Base-by-base conservation (phyloP, 2,888 invertebrate species). In the Drymonia ruficornis region DNA sequence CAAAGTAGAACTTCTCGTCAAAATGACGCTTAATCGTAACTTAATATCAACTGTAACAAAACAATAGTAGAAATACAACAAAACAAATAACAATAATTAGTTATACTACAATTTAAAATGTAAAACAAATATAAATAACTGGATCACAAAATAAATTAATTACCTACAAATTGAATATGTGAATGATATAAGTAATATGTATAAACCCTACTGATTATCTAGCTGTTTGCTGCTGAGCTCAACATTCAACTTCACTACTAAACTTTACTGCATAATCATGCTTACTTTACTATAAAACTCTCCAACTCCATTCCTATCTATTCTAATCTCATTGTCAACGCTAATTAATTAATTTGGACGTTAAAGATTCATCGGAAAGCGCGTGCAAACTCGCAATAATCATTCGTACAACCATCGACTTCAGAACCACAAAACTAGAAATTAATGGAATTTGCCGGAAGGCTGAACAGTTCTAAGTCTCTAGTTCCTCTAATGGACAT, bases 401-500 rank as follows among this genome's bases (percentile, higher is more conserved):
- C 19, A 40, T 43, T 49, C n/a, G 19, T 52, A 23, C 53, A 60
- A 56, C 56, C 53, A 65, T 60, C 53, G 49, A 63, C 55, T 53
- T 50, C 57, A 60, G 55, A 66, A 55, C 55, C 50, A 50, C 42
- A 55, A 63, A 62, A 63, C 60, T 65, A 69, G 47, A 60, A 60
- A 1, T 50, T 67, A 63, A 63, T 63, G 51, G 44, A 59, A 62
- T 59, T 55, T 45, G 55, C 52, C 55, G 56, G 12, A 23, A n/a
- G 23, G 40, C 16, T 16, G 43, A 16, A 18, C 40, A 28, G n/a
- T 19, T 19, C 44, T 28, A 54, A 52, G 62, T 50, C 56, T 44
- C 53, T 60, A 67, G 63, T 68, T 65, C 64, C 62, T 52, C 63
- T 73, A 73, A 59, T 68, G 72, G 74, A 71, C 74, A 74, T 52